phyloP scores from a whole-genome alignment of 2,888 invertebrate genomes.

The Brenthis ino region DNA sequence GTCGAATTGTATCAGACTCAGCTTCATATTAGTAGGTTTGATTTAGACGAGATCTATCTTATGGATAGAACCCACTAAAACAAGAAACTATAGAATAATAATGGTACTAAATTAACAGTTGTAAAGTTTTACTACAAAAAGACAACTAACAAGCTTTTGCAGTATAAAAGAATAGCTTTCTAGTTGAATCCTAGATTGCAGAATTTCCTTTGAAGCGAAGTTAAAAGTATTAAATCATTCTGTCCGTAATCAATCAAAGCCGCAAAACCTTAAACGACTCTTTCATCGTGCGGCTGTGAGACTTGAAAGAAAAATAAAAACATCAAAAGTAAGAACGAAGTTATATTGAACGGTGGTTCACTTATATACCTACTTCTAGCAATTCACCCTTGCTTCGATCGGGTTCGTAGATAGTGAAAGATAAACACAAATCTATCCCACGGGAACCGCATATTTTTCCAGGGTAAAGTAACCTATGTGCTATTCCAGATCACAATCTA shows the following conservation, averaged over 20 bases:
- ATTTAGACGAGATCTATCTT: too few species aligned
- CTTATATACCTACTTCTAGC: neutral
- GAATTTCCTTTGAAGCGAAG: conserved; percentile 15
- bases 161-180: conserved; percentile 10
- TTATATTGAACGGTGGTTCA: conserved; percentile 10
- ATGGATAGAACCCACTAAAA: too few species aligned
- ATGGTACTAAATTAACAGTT: too few species aligned
- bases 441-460: too few species aligned
- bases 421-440: too few species aligned
- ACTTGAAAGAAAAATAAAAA: conserved; percentile 28
- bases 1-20: too few species aligned
- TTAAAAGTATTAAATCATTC: conserved; percentile 30
- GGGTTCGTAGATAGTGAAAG: too few species aligned
- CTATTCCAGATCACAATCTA: too few species aligned
- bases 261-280: conserved; percentile 34
- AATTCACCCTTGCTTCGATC: too few species aligned
- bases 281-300: conserved; percentile 21
- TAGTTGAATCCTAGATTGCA: conserved; percentile 15
- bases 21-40: too few species aligned
- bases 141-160: neutral
- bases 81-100: too few species aligned
- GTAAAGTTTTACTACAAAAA: neutral
- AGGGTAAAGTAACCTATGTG: too few species aligned
- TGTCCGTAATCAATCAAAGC: conserved; percentile 29
- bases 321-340: conserved; percentile 11